A percentile compares a stretch with the other conserved stretches of the same genome.
These are phyloP conservation scores for Cariama cristata DNA, from an alignment of 2,113 vertebrate genomes.

Conservation along the genomic window DNA sequence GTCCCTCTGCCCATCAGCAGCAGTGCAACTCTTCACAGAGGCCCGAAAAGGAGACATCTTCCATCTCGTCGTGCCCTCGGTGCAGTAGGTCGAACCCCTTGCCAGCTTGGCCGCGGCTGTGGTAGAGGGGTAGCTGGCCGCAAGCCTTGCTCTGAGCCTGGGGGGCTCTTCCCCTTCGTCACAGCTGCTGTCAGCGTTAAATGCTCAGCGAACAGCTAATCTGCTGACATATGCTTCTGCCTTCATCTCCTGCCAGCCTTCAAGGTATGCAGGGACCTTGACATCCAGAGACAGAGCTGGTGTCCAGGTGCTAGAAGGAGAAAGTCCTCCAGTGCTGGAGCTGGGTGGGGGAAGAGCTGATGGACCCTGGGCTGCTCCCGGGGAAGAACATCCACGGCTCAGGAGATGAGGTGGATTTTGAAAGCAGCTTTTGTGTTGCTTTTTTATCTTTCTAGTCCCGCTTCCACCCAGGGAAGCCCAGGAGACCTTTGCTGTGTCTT, in stretches of 20 bases:
- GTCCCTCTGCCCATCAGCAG: neutral
- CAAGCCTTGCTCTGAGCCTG: neutral
- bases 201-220: neutral
- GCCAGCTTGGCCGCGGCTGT: neutral
- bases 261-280: neutral
- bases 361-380: neutral
- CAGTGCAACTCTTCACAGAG: neutral
- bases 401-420: neutral
- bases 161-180: neutral
- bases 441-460: neutral
- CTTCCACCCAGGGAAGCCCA: neutral
- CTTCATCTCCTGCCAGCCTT: neutral
- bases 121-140: neutral
- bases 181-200: neutral
- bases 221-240: neutral
- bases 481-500: neutral
- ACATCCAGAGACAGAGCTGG: neutral
- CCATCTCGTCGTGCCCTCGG: neutral
- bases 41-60: neutral
- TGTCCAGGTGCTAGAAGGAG: neutral
- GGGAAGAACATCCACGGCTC: neutral
- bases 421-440: neutral
- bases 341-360: fast-evolving
- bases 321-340: neutral
- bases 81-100: neutral